phyloP scores from a whole-genome alignment of 2,113 vertebrate genomes.

The Sciurus niger region DNA sequence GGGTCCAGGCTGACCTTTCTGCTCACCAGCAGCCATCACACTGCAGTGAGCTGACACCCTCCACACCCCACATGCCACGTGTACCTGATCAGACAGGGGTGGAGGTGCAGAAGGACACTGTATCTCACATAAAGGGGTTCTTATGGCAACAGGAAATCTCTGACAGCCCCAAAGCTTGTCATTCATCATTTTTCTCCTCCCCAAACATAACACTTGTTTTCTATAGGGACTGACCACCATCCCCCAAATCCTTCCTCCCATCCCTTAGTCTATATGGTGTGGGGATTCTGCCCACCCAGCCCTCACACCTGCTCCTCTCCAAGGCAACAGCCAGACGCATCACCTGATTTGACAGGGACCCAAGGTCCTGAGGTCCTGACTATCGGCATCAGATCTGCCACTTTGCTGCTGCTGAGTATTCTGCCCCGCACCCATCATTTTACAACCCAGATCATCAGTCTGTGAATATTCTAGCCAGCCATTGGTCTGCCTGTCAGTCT shows the following conservation, averaged over 20 bases:
- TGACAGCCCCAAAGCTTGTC: background rate
- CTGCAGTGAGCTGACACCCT: background rate
- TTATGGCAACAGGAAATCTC: background rate
- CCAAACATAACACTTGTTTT: background rate
- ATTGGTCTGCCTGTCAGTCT: no score
- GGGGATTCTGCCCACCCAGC: background rate
- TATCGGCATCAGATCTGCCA: no score
- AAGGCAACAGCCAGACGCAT: background rate
- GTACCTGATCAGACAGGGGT: fast-evolving
- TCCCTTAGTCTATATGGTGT: background rate
- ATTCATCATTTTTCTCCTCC: background rate
- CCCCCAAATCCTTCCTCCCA: background rate
- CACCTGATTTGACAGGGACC: no score
- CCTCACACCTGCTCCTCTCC: background rate
- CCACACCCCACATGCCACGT: background rate
- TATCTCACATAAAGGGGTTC: background rate
- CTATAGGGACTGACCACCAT: no score
- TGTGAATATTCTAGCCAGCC: no score
- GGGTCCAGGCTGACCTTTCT: background rate
- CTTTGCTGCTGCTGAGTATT: no score
- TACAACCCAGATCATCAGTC: no score
- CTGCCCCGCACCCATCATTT: no score
- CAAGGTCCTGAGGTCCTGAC: background rate
- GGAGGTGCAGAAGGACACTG: background rate
- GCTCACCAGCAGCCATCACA: background rate